Evolutionary conservation across 2,888 invertebrate species (phyloP).

Genomic region (Eupithecia subfuscata): DNA sequence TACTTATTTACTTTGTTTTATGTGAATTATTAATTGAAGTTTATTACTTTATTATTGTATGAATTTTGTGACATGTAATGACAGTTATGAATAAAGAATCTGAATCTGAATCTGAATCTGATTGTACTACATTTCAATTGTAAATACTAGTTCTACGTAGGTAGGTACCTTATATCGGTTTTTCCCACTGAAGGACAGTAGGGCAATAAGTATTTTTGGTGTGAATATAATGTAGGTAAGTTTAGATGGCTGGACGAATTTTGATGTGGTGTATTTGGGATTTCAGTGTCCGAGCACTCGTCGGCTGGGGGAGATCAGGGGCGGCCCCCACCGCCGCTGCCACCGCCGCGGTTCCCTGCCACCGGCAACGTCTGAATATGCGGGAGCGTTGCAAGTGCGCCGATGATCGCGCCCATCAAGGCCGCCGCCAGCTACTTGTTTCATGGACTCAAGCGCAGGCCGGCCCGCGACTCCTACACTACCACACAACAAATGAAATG

Average conservation of each 20-base stretch:
- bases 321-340: constrained; percentile 92
- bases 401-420: constrained; percentile 85
- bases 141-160: too few relatives aligned
- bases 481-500: constrained; percentile 84
- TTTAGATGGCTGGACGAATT: background rate
- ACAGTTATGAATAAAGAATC: too few relatives aligned
- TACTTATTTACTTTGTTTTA: too few relatives aligned
- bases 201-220: background rate
- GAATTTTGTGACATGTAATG: too few relatives aligned
- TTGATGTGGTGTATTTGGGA: background rate
- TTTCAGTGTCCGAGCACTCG: constrained; percentile 94
- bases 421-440: constrained; percentile 88
- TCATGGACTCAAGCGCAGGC: constrained; percentile 85
- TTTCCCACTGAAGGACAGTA: background rate
- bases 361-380: constrained; percentile 91
- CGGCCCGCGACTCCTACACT: constrained; percentile 76
- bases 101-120: too few relatives aligned
- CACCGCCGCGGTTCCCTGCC: constrained; percentile 91
- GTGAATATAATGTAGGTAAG: background rate
- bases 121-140: too few relatives aligned
- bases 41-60: too few relatives aligned
- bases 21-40: too few relatives aligned
- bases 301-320: constrained; percentile 88
- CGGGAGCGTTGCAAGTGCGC: constrained; percentile 85
- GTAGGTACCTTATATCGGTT: background rate